Evolutionary conservation across 1,140 invertebrate species (phyloP).

Genomic region (Hylaeus anthracinus): DNA sequence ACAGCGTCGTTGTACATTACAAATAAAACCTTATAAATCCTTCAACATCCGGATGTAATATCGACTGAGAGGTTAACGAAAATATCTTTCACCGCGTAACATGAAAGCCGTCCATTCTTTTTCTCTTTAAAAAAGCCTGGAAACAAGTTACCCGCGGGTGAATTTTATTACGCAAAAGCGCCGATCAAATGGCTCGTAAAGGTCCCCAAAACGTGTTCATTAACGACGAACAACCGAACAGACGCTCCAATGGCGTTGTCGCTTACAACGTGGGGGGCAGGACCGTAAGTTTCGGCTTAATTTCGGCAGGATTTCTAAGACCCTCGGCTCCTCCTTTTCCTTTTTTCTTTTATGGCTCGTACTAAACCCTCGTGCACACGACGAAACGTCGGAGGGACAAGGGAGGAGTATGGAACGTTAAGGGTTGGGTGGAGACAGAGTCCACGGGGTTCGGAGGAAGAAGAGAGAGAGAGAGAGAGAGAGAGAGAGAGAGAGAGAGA

Average conservation of each 20-base stretch:
- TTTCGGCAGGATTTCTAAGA: slow-evolving; percentile 46
- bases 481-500: background rate
- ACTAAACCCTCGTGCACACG: slow-evolving; percentile 22
- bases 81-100: too few species aligned
- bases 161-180: slow-evolving; percentile 30
- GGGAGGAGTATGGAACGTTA: background rate
- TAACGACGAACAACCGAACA: slow-evolving; percentile 35
- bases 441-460: background rate
- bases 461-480: background rate
- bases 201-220: slow-evolving; percentile 30
- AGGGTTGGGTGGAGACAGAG: too few species aligned
- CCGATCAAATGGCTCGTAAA: slow-evolving; percentile 29
- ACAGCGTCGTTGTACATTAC: too few species aligned
- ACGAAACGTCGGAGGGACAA: slow-evolving; percentile 21
- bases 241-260: slow-evolving; percentile 28
- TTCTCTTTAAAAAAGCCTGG: background rate
- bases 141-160: background rate
- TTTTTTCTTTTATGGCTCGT: slow-evolving; percentile 35
- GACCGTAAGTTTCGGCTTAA: slow-evolving; percentile 50
- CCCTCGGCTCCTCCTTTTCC: slow-evolving; percentile 21
- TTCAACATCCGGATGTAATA: too few species aligned
- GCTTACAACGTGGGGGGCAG: background rate
- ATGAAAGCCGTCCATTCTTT: too few species aligned
- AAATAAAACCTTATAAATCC: too few species aligned
- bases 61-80: too few species aligned